phyloP scores from a whole-genome alignment of 2,797 vertebrate species.

The Glossophaga mutica region DNA sequence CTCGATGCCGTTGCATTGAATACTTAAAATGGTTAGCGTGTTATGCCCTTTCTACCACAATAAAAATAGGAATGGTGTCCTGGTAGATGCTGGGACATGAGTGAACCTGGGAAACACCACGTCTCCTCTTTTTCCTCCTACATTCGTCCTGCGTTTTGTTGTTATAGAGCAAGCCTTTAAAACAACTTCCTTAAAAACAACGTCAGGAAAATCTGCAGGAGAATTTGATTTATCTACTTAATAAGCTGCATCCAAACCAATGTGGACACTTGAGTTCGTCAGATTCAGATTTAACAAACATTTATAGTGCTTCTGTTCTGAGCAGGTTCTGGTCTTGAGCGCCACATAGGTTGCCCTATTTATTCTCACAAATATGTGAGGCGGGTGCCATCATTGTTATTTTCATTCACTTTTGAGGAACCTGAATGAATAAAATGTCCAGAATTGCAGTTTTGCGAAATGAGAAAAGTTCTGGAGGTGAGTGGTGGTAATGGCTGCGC shows the following conservation, averaged over 20 bases:
- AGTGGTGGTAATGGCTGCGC: rapidly evolving
- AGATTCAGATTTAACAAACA: background rate
- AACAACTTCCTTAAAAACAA: background rate
- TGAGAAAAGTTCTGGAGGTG: background rate
- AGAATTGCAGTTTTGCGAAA: background rate
- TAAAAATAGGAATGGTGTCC: background rate
- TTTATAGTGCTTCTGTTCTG: background rate
- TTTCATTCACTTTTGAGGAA: background rate
- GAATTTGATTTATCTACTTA: background rate
- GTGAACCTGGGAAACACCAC: background rate
- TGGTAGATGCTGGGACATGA: background rate
- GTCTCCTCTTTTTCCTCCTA: rapidly evolving
- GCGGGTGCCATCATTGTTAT: rapidly evolving
- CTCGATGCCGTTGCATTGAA: background rate
- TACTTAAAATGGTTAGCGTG: too few species aligned
- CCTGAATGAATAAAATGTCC: background rate
- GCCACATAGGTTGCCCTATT: rapidly evolving
- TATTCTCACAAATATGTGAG: background rate
- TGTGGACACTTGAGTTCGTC: background rate
- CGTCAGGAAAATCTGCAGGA: background rate
- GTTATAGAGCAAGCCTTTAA: background rate
- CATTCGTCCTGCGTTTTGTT: background rate
- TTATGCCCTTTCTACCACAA: background rate
- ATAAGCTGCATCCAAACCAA: background rate
- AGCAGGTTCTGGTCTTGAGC: background rate